Percentiles rank a stretch among this genome's conserved stretches.
phyloP scores from a whole-genome alignment of 2,797 vertebrate genomes.

The Sebastes diaconus region DNA sequence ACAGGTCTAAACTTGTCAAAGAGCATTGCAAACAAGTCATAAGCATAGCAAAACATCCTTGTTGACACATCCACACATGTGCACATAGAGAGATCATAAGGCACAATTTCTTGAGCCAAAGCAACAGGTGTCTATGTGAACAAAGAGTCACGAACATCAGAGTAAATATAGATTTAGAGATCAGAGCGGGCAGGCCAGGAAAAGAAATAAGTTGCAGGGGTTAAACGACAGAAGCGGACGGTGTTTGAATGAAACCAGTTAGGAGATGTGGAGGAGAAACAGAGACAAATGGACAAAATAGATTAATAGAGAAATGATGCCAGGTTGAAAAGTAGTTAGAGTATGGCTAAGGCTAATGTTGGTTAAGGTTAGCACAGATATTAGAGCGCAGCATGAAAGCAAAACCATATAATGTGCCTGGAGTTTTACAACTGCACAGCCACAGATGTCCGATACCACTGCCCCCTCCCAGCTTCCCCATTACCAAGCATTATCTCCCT shows the following conservation, averaged over 20 bases:
- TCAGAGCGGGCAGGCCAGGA: neutral
- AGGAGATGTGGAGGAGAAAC: conserved; percentile 1
- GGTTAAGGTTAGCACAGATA: conserved; percentile 7
- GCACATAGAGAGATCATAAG: conserved; percentile 1
- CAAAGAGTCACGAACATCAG: conserved; percentile 22
- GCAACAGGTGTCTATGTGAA: conserved; percentile 59
- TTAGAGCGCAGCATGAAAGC: conserved; percentile 8
- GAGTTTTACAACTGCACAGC: conserved; percentile 40
- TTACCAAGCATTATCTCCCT: conserved; percentile 61
- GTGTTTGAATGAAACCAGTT: conserved; percentile 5
- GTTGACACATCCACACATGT: conserved; percentile 24
- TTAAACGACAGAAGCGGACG: neutral
- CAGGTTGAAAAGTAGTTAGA: conserved; percentile 37
- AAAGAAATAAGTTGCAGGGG: conserved; percentile 29
- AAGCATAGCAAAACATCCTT: conserved; percentile 13
- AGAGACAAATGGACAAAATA: conserved; percentile 3
- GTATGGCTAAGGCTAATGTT: neutral
- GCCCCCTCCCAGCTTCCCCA: conserved; percentile 41
- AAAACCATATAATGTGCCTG: conserved; percentile 29
- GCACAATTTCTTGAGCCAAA: conserved; percentile 22
- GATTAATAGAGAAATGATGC: conserved; percentile 1
- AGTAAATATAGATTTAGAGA: conserved; percentile 56
- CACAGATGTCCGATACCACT: conserved; percentile 53
- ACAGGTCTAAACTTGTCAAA: conserved; percentile 28
- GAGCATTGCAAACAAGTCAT: conserved; percentile 6